Evolutionary conservation across 2,888 invertebrate species (phyloP), one percentile per base, ranked within the genome.

Genomic region (Cremastinae sp.): DNA sequence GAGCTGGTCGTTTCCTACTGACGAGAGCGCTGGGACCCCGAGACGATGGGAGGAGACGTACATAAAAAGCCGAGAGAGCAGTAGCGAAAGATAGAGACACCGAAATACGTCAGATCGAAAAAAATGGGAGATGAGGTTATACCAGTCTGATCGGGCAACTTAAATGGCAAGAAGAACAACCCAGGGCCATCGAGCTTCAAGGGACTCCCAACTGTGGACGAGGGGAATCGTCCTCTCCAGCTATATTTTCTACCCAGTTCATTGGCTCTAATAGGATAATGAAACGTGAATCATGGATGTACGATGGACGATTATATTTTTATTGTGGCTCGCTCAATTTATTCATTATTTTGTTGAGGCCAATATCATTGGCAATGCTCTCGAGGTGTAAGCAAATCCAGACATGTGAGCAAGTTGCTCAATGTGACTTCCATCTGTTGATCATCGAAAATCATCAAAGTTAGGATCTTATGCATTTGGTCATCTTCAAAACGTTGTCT

Each of bases 281-380:
- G 85, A 86, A 86, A 83, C 81, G 81, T 84, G 86, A 87, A 87
- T 87, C 87, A 87, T 84, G 85, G 78, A 83, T 81, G 83, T 85
- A 85, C 84, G 82, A 81, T 83, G 84, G 83, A 81, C 84, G 84
- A 85, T 87, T 87, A 86, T 85, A 84, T 84, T 86, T 85, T 87
- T 85, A 85, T 86, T 86, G 83, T 78, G 79, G 82, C 81, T 83
- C 81, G 83, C 81, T 87, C 86, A 87, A 87, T 87, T 87, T 86
- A 87, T 85, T 86, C 86, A 87, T 87, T 87, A 87, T 85, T 87
- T 86, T 87, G 85, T 86, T 87, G 85, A 87, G 83, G 85, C 85
- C 85, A 87, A 87, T 87, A 86, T 86, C 85, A 86, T 87, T 85
- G 84, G 82, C 80, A 79, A 79, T 56, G 37, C 20, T 28, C 51